Conservation (phyloP, 2,797 vertebrate genomes). For the Etheostoma perlongum region DNA sequence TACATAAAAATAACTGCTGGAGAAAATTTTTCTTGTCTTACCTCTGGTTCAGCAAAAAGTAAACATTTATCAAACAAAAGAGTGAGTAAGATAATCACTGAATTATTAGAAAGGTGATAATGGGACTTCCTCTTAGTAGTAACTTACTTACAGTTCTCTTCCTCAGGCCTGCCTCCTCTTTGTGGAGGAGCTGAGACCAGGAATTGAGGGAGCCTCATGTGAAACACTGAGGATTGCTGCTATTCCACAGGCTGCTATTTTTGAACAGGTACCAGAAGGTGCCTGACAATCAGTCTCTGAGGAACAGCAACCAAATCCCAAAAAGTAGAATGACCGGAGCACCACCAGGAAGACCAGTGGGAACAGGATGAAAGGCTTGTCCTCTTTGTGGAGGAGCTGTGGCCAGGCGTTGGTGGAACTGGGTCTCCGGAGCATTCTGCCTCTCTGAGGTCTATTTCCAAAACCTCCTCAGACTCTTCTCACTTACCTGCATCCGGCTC, state of each 20-base stretch:
- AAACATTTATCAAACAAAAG: neutral
- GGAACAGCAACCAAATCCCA: neutral
- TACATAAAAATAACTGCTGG: neutral
- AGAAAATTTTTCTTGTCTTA: neutral
- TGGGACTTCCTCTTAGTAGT: neutral
- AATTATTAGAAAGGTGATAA: neutral
- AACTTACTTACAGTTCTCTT: neutral
- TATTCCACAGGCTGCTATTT: neutral
- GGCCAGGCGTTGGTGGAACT: neutral
- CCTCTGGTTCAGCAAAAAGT: neutral
- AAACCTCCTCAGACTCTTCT: neutral
- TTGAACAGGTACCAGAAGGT: neutral
- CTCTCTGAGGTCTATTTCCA: neutral
- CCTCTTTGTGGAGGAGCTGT: neutral
- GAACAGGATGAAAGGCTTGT: neutral
- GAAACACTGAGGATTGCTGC: neutral
- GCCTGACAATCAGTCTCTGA: neutral
- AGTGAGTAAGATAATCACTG: neutral
- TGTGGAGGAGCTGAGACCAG: neutral
- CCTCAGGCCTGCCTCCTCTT: neutral
- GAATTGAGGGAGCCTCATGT: neutral
- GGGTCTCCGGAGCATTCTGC: neutral
- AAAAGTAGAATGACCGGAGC: neutral
- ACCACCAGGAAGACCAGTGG: neutral
- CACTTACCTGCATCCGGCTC: neutral